These are phyloP conservation scores for Pangasianodon gigas DNA, from an alignment of 2,113 vertebrate species.

Conservation along the genomic window DNA sequence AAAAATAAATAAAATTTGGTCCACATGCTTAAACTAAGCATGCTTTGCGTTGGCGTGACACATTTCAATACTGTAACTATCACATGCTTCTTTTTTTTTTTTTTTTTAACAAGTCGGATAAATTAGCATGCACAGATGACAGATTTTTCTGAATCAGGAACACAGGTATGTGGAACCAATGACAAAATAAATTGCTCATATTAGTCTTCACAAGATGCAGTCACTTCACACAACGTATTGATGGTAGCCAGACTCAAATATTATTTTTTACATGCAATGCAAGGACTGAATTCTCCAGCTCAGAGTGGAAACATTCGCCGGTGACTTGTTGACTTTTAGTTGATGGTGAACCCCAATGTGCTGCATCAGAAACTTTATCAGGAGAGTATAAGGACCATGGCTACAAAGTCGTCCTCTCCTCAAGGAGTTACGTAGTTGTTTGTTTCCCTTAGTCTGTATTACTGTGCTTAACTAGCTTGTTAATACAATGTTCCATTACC, in stretches of 20 bases:
- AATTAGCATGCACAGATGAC: neutral
- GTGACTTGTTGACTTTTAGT: neutral
- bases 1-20: neutral
- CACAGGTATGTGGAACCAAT: neutral
- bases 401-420: neutral
- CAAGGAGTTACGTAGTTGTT: neutral
- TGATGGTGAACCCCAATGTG: neutral
- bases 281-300: neutral
- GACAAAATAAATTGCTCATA: neutral
- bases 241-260: neutral
- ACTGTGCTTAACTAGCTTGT: neutral
- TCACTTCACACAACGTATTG: neutral
- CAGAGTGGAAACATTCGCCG: neutral
- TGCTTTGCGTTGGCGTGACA: neutral
- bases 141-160: neutral
- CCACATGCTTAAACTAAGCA: neutral
- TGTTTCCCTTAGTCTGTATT: neutral
- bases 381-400: neutral
- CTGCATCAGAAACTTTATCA: neutral
- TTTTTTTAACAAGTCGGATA: neutral
- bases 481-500: neutral
- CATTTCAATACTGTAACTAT: too few species aligned
- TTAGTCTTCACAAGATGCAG: neutral
- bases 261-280: neutral
- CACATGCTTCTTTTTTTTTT: neutral